These are phyloP conservation scores for Diaperis boleti DNA, from an alignment of 2,888 invertebrate species.

Conservation along the genomic window DNA sequence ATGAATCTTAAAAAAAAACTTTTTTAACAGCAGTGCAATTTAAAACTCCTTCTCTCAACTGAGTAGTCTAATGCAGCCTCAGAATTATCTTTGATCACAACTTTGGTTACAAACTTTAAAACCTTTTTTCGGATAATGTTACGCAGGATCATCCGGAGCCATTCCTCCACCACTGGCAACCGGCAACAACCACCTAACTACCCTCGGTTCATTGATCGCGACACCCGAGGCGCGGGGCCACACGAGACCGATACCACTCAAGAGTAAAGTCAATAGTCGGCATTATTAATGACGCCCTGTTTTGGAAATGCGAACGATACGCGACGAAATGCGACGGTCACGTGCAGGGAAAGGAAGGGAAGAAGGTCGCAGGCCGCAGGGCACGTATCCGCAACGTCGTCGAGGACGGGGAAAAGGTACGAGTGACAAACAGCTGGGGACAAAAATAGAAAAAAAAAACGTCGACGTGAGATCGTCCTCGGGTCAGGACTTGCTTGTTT, in stretches of 20 bases:
- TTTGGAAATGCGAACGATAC: slow-evolving; percentile 46
- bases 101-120: no score
- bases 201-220: slow-evolving; percentile 59
- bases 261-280: slow-evolving; percentile 58
- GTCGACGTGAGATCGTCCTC: no score
- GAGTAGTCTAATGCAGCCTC: no score
- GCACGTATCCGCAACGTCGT: background rate
- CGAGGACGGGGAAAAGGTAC: background rate
- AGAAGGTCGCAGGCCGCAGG: background rate
- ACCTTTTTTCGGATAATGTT: no score
- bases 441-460: no score
- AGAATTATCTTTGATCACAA: no score
- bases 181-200: slow-evolving; percentile 49
- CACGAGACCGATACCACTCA: slow-evolving; percentile 52
- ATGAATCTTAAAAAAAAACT: no score
- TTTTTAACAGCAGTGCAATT: no score
- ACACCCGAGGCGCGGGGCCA: slow-evolving; percentile 56
- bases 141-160: no score
- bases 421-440: background rate
- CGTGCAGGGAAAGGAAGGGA: background rate
- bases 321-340: slow-evolving; percentile 39
- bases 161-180: no score
- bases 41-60: no score
- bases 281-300: slow-evolving; percentile 58
- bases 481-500: no score